These are phyloP conservation scores for Pseudonaja textilis DNA, from an alignment of 2,113 vertebrate species.

Conservation along the genomic window DNA sequence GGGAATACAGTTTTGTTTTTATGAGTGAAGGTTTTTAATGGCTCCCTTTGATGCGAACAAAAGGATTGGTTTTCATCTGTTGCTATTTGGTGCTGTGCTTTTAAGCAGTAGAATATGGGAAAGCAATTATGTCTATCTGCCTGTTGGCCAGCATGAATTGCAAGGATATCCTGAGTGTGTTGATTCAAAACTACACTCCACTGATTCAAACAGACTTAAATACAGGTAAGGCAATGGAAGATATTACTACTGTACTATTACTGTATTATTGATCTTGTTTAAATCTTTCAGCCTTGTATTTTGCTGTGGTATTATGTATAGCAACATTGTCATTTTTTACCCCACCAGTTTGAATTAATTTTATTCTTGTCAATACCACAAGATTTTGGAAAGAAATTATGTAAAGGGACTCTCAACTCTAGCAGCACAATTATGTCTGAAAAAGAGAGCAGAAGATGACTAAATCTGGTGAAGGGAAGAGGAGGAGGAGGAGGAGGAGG, in stretches of 20 bases:
- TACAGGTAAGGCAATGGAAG: background rate
- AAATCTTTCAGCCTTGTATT: background rate
- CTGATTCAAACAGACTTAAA: background rate
- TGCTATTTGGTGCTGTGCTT: background rate
- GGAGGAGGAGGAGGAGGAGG: too few relatives aligned
- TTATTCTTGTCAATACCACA: background rate
- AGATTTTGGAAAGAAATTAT: background rate
- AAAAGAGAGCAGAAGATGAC: background rate
- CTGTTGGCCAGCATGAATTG: background rate
- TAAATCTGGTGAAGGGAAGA: background rate
- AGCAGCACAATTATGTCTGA: background rate
- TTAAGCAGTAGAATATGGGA: background rate
- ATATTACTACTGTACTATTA: background rate
- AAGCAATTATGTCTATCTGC: background rate
- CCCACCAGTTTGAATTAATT: background rate
- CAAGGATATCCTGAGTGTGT: background rate
- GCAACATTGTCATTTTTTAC: background rate
- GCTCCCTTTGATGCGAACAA: background rate
- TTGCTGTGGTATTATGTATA: background rate
- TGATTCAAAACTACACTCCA: background rate
- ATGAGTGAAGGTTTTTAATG: background rate
- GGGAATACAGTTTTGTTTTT: background rate
- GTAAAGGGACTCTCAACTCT: background rate
- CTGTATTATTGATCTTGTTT: background rate
- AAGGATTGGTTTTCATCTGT: background rate